phyloP scores from a whole-genome alignment of 2,113 vertebrate species.

The Calyptommatus sinebrachiatus region DNA sequence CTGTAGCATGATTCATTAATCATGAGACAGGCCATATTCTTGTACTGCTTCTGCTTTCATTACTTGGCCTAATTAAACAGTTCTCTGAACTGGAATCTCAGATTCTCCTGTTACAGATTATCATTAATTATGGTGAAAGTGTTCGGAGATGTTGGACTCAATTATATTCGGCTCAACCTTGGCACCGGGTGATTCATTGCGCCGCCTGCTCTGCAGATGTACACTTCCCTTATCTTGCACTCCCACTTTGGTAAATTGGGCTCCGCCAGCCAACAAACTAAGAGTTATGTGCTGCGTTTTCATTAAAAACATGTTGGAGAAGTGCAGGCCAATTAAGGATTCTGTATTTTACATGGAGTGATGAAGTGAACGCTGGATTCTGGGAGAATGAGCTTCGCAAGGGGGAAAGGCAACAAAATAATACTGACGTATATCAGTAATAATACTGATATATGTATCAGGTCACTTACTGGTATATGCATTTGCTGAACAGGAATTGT shows the following conservation, averaged over 20 bases:
- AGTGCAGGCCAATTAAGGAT: slow-evolving; percentile 98
- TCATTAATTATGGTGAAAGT: slow-evolving; percentile 99
- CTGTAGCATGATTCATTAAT: slow-evolving; percentile 99
- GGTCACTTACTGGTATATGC: too few relatives aligned
- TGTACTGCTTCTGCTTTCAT: slow-evolving; percentile 99
- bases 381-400: slow-evolving; percentile 66
- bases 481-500: too few relatives aligned
- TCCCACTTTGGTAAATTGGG: slow-evolving; percentile 99
- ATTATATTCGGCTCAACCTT: slow-evolving; percentile 99
- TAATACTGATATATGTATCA: too few relatives aligned
- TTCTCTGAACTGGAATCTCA: slow-evolving; percentile 99
- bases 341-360: slow-evolving; percentile 86
- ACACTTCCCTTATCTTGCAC: slow-evolving; percentile 98
- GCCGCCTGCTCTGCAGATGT: slow-evolving; percentile 89
- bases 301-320: slow-evolving; percentile 99
- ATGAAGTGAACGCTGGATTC: slow-evolving; percentile 78
- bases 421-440: neutral
- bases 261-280: slow-evolving; percentile 99
- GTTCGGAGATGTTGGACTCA: slow-evolving; percentile 99
- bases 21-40: slow-evolving; percentile 99
- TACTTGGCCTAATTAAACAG: slow-evolving; percentile 99
- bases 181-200: slow-evolving; percentile 99
- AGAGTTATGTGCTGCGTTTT: slow-evolving; percentile 98
- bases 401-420: slow-evolving; percentile 49
- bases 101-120: slow-evolving; percentile 99